Evolutionary conservation across 2,888 invertebrate genomes (phyloP).

Genomic region (Tenthredo notha): DNA sequence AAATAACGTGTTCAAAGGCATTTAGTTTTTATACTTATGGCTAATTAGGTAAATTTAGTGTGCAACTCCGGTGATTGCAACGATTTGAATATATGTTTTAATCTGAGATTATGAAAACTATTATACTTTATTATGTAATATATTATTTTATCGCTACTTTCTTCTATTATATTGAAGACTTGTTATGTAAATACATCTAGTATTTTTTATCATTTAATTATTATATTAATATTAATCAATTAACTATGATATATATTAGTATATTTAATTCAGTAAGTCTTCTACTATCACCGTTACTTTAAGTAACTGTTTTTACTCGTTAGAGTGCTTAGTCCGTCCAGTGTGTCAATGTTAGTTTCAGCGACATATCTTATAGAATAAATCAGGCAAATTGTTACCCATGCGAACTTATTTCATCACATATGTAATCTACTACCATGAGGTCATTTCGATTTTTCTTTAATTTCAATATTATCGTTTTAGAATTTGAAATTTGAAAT

Average conservation of each 20-base stretch:
- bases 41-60: not conserved
- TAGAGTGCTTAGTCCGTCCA: constrained; percentile 70
- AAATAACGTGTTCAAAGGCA: constrained; percentile 42
- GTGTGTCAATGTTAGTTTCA: constrained; percentile 58
- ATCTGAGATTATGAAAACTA: constrained; percentile 35
- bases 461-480: not conserved
- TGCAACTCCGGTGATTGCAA: constrained; percentile 13
- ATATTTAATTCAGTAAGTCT: constrained; percentile 24
- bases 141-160: constrained; percentile 4
- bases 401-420: constrained; percentile 14
- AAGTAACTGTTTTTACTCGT: constrained; percentile 59
- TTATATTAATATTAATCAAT: constrained; percentile 53
- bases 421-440: not conserved
- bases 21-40: constrained; percentile 25
- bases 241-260: constrained; percentile 41
- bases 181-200: constrained; percentile 61
- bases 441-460: not conserved
- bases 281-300: not conserved
- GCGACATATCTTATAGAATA: not conserved
- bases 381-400: not conserved
- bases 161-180: constrained; percentile 53
- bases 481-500: not conserved
- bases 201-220: constrained; percentile 54
- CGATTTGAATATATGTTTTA: constrained; percentile 11
- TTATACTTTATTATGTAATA: constrained; percentile 35